Evolutionary conservation across 2,113 vertebrate species (phyloP).

Genomic region (Heterotilapia buettikoferi): DNA sequence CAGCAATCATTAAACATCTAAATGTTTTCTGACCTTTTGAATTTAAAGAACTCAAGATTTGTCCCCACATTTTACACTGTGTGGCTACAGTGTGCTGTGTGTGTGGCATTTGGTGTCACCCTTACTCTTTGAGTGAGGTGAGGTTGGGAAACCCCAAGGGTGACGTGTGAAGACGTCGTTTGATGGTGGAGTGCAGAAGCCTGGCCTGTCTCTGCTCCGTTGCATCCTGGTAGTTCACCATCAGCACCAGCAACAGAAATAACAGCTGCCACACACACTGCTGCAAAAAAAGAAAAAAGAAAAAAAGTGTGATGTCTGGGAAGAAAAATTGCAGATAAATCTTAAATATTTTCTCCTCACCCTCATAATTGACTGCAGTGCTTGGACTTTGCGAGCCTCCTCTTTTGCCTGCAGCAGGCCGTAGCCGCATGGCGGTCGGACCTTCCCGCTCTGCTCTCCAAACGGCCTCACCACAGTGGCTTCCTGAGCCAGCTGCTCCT

Average conservation of each 20-base stretch:
- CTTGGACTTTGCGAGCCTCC: conserved; percentile 71
- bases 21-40: background rate
- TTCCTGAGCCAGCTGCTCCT: conserved; percentile 67
- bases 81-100: background rate
- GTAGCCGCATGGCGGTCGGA: conserved; percentile 72
- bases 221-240: conserved; percentile 75
- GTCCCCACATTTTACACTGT: background rate
- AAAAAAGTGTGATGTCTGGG: background rate
- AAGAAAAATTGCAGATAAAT: background rate
- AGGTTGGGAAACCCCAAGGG: conserved; percentile 42
- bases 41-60: background rate
- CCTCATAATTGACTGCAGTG: conserved; percentile 68
- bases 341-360: conserved; percentile 24
- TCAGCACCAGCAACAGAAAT: conserved; percentile 73
- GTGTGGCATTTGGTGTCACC: background rate
- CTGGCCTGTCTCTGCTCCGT: conserved; percentile 60
- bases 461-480: conserved; percentile 48
- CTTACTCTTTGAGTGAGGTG: conserved; percentile 59
- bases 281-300: conserved; percentile 22
- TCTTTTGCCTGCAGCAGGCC: conserved; percentile 76
- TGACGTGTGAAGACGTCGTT: conserved; percentile 35
- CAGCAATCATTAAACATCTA: background rate
- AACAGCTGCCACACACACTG: conserved; percentile 68
- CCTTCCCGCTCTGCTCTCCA: conserved; percentile 42
- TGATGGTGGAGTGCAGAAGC: conserved; percentile 57